phyloP scores from a whole-genome alignment of 2,113 vertebrate species.

The Odontesthes bonariensis region DNA sequence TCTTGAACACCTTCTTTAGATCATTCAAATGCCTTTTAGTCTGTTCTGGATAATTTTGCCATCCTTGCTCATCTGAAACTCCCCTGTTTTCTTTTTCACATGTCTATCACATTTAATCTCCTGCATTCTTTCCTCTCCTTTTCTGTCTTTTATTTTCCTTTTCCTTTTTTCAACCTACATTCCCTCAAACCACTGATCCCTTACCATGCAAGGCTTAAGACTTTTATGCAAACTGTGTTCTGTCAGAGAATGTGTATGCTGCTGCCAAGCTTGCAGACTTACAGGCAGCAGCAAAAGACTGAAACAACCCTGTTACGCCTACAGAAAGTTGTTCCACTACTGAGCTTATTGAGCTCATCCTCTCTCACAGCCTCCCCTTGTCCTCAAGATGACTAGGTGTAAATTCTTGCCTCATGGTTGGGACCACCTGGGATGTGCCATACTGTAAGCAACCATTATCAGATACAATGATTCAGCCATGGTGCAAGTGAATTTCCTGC shows the following conservation, averaged over 20 bases:
- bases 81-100: background rate
- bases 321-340: constrained; percentile 17
- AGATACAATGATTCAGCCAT: background rate
- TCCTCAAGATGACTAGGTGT: constrained; percentile 21
- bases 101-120: constrained; percentile 2
- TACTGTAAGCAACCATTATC: constrained; percentile 16
- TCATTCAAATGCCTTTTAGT: background rate
- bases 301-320: constrained; percentile 13
- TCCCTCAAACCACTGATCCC: constrained; percentile 8
- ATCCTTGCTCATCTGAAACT: background rate
- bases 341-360: constrained; percentile 18
- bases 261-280: constrained; percentile 15
- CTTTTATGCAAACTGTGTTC: constrained; percentile 33
- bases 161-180: background rate
- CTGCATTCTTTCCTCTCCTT: background rate
- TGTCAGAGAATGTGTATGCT: constrained; percentile 24
- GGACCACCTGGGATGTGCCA: constrained; percentile 20
- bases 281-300: constrained; percentile 8
- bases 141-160: background rate
- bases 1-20: background rate
- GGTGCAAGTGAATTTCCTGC: constrained; percentile 1
- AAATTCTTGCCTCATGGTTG: constrained; percentile 25
- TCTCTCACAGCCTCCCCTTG: constrained; percentile 14
- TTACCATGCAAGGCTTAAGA: constrained; percentile 7
- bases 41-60: background rate